phyloP scores from a whole-genome alignment of 2,797 vertebrate genomes.

The Pteropus rufus region DNA sequence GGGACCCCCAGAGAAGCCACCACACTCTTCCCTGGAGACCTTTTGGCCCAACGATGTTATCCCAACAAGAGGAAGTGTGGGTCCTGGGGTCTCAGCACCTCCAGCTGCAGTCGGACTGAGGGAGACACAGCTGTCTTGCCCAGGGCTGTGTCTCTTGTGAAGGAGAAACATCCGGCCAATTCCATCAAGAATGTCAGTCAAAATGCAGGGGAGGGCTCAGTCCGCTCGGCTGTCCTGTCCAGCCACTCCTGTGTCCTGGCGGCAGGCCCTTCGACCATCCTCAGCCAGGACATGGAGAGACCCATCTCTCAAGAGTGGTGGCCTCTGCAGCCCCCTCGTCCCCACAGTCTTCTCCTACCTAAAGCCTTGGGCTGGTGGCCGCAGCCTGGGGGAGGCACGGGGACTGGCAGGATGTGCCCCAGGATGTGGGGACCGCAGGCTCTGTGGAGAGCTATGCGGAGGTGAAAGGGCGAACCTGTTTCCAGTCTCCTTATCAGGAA shows the following conservation, averaged over 20 bases:
- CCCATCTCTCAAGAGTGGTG: background rate
- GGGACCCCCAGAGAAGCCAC: background rate
- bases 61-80: conserved; percentile 51
- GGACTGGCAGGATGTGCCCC: conserved; percentile 64
- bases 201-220: background rate
- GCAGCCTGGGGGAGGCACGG: background rate
- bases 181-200: conserved; percentile 69
- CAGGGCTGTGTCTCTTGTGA: conserved; percentile 57
- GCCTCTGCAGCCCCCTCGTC: background rate
- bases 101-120: conserved; percentile 52
- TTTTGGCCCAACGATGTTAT: conserved; percentile 43
- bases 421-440: conserved; percentile 68
- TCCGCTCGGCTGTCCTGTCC: background rate
- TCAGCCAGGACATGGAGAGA: background rate
- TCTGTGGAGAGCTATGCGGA: conserved; percentile 67
- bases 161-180: conserved; percentile 74
- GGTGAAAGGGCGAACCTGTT: conserved; percentile 86
- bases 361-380: background rate
- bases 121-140: conserved; percentile 71
- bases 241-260: background rate
- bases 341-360: background rate
- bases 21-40: conserved; percentile 41
- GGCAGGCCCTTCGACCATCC: background rate
- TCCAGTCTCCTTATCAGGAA: conserved; percentile 82
- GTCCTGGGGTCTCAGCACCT: conserved; percentile 48